Evolutionary conservation across 2,797 vertebrate genomes (phyloP), one percentile per base, ranked within the genome.

Genomic region (Lateolabrax maculatus): DNA sequence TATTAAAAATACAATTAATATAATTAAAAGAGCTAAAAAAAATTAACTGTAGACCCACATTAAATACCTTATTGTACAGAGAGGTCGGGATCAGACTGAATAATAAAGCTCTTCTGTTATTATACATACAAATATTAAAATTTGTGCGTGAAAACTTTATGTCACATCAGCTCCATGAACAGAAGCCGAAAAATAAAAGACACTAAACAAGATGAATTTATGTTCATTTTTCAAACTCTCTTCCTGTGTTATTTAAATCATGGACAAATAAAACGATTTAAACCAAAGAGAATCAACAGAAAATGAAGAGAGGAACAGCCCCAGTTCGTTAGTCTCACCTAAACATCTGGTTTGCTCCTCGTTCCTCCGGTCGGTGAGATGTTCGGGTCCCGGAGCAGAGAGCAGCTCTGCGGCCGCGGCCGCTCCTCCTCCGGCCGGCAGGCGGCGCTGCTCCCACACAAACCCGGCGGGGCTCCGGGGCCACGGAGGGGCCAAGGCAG

Each of bases 371-470:
- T 53, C 12, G 39, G 5, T 48, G 29, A 0, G 77, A 48, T 15
- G 83, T 2, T 37, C n/a, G 9, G 52, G 43, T 1, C 27, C 25
- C 69, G 27, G 70, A 34, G 58, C 60, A 23, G 55, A 44, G 15
- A 11, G 12, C 1, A 27, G 27, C 78, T 56, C 65, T 84, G 77
- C 75, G 16, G 67, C 67, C n/a, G n/a, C n/a, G n/a, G n/a, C n/a
- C n/a, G 31, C 10, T 48, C 79, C 15, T 10, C 16, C 6, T 70
- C 11, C 6, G 39, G 18, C 78, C 95, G 83, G 74, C 87, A 87
- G 91, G 86, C 73, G 81, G 85, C 81, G 90, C 92, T 95, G 92
- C 90, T 90, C 66, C 80, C 90, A 90, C 84, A 88, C 77, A 63
- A 90, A 94, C 79, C 49, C 18, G 7, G n/a, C 19, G 21, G 34